A percentile compares a stretch with the other conserved stretches of the same genome.
These are phyloP conservation scores for Uropsilus gracilis DNA, from an alignment of 2,113 vertebrate genomes.

Conservation along the genomic window DNA sequence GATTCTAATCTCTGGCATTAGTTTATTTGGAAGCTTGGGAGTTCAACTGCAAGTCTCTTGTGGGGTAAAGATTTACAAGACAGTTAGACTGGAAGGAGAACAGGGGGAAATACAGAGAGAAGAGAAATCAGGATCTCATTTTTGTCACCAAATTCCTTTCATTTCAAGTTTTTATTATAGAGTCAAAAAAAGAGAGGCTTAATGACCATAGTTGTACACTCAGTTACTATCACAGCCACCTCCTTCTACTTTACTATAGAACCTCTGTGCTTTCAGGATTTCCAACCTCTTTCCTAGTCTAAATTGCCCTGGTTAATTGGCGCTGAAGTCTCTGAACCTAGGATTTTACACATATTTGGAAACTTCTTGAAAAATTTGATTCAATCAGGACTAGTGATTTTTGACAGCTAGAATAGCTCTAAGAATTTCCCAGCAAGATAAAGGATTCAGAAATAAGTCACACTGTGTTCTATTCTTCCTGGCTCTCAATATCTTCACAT, in stretches of 20 bases:
- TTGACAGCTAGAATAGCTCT: neutral
- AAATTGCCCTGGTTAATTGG: conserved; percentile 13
- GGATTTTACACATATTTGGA: conserved; percentile 40
- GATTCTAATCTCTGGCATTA: neutral
- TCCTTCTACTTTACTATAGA: neutral
- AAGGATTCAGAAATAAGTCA: neutral
- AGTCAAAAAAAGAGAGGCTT: neutral
- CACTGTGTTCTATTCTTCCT: neutral
- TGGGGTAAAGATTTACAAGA: neutral
- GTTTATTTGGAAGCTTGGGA: neutral
- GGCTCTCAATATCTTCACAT: neutral
- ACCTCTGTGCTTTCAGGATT: neutral
- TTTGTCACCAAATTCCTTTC: conserved; percentile 16
- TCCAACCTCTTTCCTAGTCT: neutral
- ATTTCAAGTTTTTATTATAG: neutral
- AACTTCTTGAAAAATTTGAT: conserved; percentile 16
- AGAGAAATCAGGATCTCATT: neutral
- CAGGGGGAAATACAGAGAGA: neutral
- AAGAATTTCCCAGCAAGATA: neutral
- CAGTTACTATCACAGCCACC: neutral
- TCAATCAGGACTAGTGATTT: conserved; percentile 14
- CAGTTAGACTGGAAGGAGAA: neutral
- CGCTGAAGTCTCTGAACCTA: neutral
- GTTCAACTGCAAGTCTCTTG: neutral
- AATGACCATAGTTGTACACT: neutral